A percentile compares a stretch with the other conserved stretches of the same genome.
Evolutionary conservation across 2,888 invertebrate genomes (phyloP).

Genomic region (Lycophotia porphyrea): DNA sequence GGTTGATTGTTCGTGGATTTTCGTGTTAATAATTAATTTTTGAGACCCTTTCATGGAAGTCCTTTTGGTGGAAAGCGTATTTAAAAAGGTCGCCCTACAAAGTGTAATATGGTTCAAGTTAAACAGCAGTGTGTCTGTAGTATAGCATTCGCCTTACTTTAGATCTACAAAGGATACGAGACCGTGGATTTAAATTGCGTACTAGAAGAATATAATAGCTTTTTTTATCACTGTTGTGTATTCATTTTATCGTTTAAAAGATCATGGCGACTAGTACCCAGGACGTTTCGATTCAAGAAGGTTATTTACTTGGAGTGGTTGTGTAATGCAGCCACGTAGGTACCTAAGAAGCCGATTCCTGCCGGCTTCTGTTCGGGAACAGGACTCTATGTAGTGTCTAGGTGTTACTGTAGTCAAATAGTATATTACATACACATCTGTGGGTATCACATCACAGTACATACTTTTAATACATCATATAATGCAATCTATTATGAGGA

Average conservation of each 20-base stretch:
- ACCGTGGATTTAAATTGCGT: constrained; percentile 37
- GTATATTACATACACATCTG: no score
- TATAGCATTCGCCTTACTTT: constrained; percentile 60
- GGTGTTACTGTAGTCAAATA: no score
- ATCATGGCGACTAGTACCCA: background rate
- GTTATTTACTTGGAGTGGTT: background rate
- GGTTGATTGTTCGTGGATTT: constrained; percentile 66
- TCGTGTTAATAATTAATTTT: constrained; percentile 61
- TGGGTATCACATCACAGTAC: no score
- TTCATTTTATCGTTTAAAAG: background rate
- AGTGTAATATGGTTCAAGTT: constrained; percentile 66
- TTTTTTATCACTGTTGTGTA: background rate
- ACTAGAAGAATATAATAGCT: constrained; percentile 41
- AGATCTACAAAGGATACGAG: constrained; percentile 66
- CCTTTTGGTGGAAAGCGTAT: constrained; percentile 41
- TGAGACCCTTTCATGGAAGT: constrained; percentile 40
- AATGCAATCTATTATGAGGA: no score
- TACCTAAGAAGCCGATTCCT: no score
- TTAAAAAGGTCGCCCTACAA: constrained; percentile 61
- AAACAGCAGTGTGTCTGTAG: constrained; percentile 66
- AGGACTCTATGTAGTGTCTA: no score
- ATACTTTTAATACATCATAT: no score
- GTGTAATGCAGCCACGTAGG: no score
- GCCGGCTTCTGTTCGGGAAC: no score
- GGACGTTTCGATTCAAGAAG: background rate